These are phyloP conservation scores for Minunthozetes semirufus DNA, from an alignment of 2,888 invertebrate genomes.

Conservation along the genomic window DNA sequence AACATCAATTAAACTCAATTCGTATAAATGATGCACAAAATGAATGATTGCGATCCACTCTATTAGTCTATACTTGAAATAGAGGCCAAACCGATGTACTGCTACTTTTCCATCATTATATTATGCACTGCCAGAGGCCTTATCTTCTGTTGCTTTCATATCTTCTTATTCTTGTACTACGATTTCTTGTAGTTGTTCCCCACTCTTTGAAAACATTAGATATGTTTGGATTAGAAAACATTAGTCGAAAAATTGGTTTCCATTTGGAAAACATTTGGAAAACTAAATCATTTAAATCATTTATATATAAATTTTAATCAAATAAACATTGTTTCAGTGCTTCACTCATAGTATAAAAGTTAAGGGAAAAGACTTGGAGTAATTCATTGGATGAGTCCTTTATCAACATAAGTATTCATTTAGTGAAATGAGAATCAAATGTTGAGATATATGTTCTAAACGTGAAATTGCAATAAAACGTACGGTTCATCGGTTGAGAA, in stretches of 20 bases:
- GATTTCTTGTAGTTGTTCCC: too few relatives aligned
- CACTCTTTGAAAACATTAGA: not conserved
- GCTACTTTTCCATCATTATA: not conserved
- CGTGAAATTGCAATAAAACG: not conserved
- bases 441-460: slow-evolving; percentile 1
- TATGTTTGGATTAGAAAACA: too few relatives aligned
- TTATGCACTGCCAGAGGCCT: not conserved
- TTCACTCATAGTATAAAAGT: not conserved
- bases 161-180: not conserved
- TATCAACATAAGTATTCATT: slow-evolving; percentile 5
- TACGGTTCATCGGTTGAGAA: slow-evolving; percentile 5
- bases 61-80: not conserved
- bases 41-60: not conserved
- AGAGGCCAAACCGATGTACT: not conserved
- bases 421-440: slow-evolving; percentile 21
- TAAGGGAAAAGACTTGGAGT: not conserved
- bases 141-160: not conserved
- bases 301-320: too few relatives aligned
- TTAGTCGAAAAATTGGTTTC: too few relatives aligned
- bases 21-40: not conserved
- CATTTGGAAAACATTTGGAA: too few relatives aligned
- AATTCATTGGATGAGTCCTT: not conserved
- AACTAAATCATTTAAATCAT: too few relatives aligned
- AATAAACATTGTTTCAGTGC: too few relatives aligned
- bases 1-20: not conserved